A percentile compares a stretch with the other conserved stretches of the same genome.
Conservation (phyloP, 2,888 invertebrate species). For the Acleris sparsana region DNA sequence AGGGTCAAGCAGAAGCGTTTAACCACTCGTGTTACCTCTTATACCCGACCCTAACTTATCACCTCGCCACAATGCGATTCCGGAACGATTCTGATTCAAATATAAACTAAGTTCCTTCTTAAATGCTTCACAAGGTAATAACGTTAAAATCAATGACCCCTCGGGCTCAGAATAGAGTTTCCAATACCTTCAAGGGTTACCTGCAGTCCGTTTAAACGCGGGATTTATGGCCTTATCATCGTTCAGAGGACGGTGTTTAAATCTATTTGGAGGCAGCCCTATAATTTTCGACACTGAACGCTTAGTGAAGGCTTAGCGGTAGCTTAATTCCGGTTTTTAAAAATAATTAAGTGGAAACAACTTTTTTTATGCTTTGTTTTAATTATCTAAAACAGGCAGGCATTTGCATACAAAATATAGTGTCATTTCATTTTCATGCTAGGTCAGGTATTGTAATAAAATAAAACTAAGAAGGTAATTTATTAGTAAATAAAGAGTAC, state of each 20-base stretch:
- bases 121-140: conserved; percentile 18
- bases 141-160: conserved; percentile 27
- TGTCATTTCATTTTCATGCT: too few species aligned
- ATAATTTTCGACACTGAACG: conserved; percentile 14
- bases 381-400: too few species aligned
- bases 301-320: not conserved
- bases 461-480: too few species aligned
- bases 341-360: too few species aligned
- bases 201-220: conserved; percentile 17
- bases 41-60: not conserved
- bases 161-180: conserved; percentile 26
- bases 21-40: too few species aligned
- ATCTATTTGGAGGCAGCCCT: conserved; percentile 15
- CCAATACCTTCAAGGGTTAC: conserved; percentile 30
- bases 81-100: not conserved
- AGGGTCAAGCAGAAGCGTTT: too few species aligned
- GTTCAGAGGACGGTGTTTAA: conserved; percentile 22
- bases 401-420: too few species aligned
- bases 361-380: too few species aligned
- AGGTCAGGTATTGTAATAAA: too few species aligned
- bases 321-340: not conserved
- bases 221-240: conserved; percentile 31
- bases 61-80: not conserved
- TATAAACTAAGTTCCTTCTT: conserved; percentile 10
- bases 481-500: too few species aligned